Percentiles rank a stretch among this genome's conserved stretches.
These are phyloP conservation scores for Zosterops japonicus DNA, from an alignment of 2,113 vertebrate genomes.

Conservation along the genomic window DNA sequence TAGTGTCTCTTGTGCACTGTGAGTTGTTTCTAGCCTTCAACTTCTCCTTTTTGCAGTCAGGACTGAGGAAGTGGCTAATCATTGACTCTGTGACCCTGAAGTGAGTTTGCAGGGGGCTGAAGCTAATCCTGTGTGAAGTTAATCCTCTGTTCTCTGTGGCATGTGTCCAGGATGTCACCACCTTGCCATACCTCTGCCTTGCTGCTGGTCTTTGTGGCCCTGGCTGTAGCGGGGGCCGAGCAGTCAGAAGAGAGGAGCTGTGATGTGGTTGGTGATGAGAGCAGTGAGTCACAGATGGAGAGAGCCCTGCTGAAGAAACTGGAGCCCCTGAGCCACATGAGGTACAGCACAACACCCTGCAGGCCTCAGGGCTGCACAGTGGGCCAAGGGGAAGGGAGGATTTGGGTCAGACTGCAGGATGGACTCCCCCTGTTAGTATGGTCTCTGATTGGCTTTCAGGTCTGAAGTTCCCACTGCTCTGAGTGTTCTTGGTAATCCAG, in stretches of 20 bases:
- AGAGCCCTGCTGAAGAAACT: constrained; percentile 70
- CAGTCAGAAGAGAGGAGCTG: constrained; percentile 66
- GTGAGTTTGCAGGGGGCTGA: neutral
- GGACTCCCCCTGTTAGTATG: accelerated
- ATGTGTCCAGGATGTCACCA: constrained; percentile 66
- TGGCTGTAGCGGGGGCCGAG: neutral
- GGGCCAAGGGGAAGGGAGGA: neutral
- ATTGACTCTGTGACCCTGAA: neutral
- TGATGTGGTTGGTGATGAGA: constrained; percentile 70
- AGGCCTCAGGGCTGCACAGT: accelerated
- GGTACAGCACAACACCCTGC: constrained; percentile 31
- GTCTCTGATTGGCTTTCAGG: neutral
- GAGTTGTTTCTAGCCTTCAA: neutral
- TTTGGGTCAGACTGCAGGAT: neutral
- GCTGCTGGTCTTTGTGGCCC: constrained; percentile 39
- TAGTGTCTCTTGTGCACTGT: neutral
- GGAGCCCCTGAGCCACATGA: constrained; percentile 66
- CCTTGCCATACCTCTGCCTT: constrained; percentile 16
- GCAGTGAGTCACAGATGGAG: constrained; percentile 67
- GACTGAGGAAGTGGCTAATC: neutral
- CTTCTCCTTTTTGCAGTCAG: neutral
- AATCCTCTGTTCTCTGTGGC: neutral
- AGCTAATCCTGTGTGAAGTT: neutral
- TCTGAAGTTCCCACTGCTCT: neutral
- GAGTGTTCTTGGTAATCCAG: neutral